A percentile compares a stretch with the other conserved stretches of the same genome.
These are phyloP conservation scores for Lepidochitona cinerea DNA, from an alignment of 2,888 invertebrate genomes.

Conservation along the genomic window DNA sequence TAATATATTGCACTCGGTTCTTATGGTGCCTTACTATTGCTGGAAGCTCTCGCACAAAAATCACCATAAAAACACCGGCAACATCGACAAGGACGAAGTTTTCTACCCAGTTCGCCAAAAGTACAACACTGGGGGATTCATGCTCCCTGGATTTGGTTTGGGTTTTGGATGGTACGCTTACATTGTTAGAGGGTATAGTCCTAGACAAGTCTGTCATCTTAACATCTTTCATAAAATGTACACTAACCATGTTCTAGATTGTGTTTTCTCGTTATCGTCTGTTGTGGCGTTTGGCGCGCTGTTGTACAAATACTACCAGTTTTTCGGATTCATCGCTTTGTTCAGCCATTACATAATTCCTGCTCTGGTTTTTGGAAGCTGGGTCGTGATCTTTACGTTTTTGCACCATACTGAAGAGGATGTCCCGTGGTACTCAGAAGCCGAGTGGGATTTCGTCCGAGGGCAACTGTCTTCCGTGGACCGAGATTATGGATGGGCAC, in stretches of 20 bases:
- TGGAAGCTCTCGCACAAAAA: slow-evolving; percentile 65
- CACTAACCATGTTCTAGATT: slow-evolving; percentile 42
- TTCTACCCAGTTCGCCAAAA: slow-evolving; percentile 60
- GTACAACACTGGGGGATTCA: slow-evolving; percentile 25
- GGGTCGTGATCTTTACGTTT: slow-evolving; percentile 63
- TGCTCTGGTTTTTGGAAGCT: slow-evolving; percentile 58
- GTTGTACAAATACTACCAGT: slow-evolving; percentile 39
- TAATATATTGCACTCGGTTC: slow-evolving; percentile 52
- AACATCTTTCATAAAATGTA: slow-evolving; percentile 49
- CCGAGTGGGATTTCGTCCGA: slow-evolving; percentile 63
- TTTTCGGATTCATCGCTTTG: slow-evolving; percentile 43
- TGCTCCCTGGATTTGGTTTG: slow-evolving; percentile 42
- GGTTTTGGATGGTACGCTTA: slow-evolving; percentile 63
- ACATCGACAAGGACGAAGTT: slow-evolving; percentile 66
- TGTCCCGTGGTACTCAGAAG: slow-evolving; percentile 64
- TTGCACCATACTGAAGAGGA: slow-evolving; percentile 66
- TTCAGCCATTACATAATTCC: slow-evolving; percentile 57
- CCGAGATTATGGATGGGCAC: slow-evolving; percentile 65
- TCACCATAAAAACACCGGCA: slow-evolving; percentile 65
- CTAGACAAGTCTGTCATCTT: slow-evolving; percentile 53
- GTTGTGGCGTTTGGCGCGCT: slow-evolving; percentile 39
- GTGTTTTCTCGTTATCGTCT: slow-evolving; percentile 40
- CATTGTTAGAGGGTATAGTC: slow-evolving; percentile 56
- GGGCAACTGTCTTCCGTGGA: slow-evolving; percentile 67
- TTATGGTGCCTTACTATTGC: slow-evolving; percentile 61